Evolutionary conservation across 2,888 invertebrate genomes (phyloP).

Genomic region (Drosophila multiciliata): DNA sequence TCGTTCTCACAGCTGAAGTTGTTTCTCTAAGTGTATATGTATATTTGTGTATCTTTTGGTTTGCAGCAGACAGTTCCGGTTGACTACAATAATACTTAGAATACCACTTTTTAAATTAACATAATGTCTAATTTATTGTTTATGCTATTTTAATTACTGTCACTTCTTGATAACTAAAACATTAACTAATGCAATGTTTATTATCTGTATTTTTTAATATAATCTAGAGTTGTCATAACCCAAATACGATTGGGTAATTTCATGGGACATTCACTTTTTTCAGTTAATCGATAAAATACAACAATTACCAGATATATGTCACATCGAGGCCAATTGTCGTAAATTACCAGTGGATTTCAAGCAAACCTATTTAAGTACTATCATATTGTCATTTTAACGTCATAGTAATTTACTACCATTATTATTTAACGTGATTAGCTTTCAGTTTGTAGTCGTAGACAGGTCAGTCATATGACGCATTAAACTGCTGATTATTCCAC

Average conservation of each 20-base stretch:
- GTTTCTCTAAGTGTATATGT: background rate
- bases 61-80: background rate
- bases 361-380: slow-evolving; percentile 1
- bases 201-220: slow-evolving; percentile 14
- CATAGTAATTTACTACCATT: slow-evolving; percentile 9
- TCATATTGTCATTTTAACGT: slow-evolving; percentile 24
- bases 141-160: background rate
- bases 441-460: slow-evolving; percentile 19
- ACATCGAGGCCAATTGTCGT: slow-evolving; percentile 41
- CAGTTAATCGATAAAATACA: slow-evolving; percentile 35
- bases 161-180: slow-evolving; percentile 1
- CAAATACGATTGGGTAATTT: slow-evolving; percentile 27
- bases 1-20: slow-evolving; percentile 24
- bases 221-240: slow-evolving; percentile 11
- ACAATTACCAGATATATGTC: slow-evolving; percentile 18
- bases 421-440: slow-evolving; percentile 41
- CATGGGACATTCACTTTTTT: slow-evolving; percentile 42
- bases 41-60: background rate
- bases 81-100: background rate
- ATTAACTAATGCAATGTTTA: slow-evolving; percentile 6
- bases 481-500: slow-evolving; percentile 11
- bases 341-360: slow-evolving; percentile 22
- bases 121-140: background rate
- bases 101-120: background rate
- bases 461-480: slow-evolving; percentile 9